Percentiles rank a stretch among this genome's conserved stretches.
Conservation (phyloP, 2,113 vertebrate species). For the Xenopus tropicalis region DNA sequence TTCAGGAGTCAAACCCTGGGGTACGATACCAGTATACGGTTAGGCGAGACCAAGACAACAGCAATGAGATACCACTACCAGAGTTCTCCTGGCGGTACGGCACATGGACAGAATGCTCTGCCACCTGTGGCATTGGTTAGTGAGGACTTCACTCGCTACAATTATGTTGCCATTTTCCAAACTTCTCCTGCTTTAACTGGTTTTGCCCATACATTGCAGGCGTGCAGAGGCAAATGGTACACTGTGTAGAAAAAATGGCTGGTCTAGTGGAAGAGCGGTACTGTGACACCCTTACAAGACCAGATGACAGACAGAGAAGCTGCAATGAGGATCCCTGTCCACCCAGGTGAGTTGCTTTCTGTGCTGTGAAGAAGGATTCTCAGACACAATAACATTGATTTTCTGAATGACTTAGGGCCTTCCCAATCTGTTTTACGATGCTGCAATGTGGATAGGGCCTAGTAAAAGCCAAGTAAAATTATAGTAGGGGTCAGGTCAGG, state of each 20-base stretch:
- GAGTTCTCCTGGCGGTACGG: constrained; percentile 84
- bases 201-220: constrained; percentile 60
- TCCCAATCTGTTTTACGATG: background rate
- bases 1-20: constrained; percentile 88
- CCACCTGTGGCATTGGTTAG: constrained; percentile 85
- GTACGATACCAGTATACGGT: constrained; percentile 91
- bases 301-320: constrained; percentile 71
- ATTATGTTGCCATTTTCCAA: background rate
- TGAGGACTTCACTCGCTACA: background rate
- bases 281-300: constrained; percentile 73
- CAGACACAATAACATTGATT: no score
- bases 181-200: background rate
- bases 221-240: constrained; percentile 76
- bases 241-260: constrained; percentile 74
- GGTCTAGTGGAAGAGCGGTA: constrained; percentile 78
- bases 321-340: constrained; percentile 85
- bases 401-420: no score
- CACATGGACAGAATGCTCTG: constrained; percentile 83
- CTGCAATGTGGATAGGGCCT: no score
- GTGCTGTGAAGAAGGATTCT: background rate
- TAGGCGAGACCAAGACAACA: constrained; percentile 56
- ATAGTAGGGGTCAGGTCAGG: no score
- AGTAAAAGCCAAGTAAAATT: no score
- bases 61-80: constrained; percentile 41
- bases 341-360: constrained; percentile 63